Conservation (phyloP, 2,888 invertebrate genomes). For the Microctonus brassicae region DNA sequence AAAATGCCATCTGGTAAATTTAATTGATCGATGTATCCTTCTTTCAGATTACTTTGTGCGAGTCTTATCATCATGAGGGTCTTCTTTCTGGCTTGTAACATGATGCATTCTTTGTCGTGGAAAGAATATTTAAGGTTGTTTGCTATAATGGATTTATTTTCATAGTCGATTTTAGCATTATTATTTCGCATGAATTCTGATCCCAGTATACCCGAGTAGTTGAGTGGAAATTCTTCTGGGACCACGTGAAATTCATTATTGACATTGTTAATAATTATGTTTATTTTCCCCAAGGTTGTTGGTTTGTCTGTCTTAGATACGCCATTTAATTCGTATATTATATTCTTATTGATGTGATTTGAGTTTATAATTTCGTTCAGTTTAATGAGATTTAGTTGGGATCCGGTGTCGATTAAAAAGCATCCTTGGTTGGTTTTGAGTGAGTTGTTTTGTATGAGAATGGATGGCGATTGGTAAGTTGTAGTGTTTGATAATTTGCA, state of each 20-base stretch:
- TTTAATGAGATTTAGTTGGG: constrained; percentile 21
- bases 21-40: constrained; percentile 20
- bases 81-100: constrained; percentile 15
- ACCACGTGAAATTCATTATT: constrained; percentile 10
- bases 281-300: constrained; percentile 14
- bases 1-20: constrained; percentile 7
- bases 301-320: neutral
- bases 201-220: constrained; percentile 19
- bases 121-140: neutral
- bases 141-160: neutral
- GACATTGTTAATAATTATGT: neutral
- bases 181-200: constrained; percentile 15
- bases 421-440: too few relatives aligned
- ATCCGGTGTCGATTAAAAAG: constrained; percentile 22
- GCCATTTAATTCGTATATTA: constrained; percentile 22
- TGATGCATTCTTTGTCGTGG: neutral
- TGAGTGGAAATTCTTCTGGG: constrained; percentile 19
- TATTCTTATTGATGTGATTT: neutral
- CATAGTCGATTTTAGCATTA: neutral
- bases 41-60: neutral
- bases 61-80: constrained; percentile 19
- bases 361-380: neutral
- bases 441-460: too few relatives aligned
- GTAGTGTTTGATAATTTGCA: too few relatives aligned
- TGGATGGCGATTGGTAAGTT: too few relatives aligned